A percentile compares a stretch with the other conserved stretches of the same genome.
Conservation (phyloP, 37 sponge, comb jelly and placozoan species). For the Axinella damicornis region DNA sequence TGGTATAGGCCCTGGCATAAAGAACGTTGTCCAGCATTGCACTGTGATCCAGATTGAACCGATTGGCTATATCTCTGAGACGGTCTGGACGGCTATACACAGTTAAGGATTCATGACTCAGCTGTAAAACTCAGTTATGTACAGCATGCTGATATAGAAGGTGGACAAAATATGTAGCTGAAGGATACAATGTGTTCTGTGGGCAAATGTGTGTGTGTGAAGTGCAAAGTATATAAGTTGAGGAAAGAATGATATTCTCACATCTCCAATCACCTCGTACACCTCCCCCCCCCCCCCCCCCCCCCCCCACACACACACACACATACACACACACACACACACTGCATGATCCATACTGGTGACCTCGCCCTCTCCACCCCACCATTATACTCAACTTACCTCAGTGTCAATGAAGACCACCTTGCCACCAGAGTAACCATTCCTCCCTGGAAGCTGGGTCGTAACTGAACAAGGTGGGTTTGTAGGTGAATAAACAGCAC, state of each 20-base stretch:
- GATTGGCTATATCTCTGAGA: conserved; percentile 94
- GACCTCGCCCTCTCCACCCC: neutral
- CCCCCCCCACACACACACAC: too few species aligned
- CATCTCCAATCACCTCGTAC: too few species aligned
- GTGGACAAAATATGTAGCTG: neutral
- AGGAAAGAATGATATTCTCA: too few species aligned
- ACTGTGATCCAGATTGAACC: conserved; percentile 97
- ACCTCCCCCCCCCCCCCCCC: too few species aligned
- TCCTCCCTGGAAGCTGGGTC: conserved; percentile 93
- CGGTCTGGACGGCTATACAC: conserved; percentile 91
- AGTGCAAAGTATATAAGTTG: too few species aligned
- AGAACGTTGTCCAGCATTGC: conserved; percentile 98
- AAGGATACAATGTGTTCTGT: conserved; percentile 85
- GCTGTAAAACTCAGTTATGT: neutral
- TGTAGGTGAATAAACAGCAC: neutral
- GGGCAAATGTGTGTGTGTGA: too few species aligned
- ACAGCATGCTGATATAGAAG: too few species aligned
- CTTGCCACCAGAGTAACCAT: conserved; percentile 96
- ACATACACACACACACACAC: too few species aligned
- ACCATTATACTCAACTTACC: conserved; percentile 16
- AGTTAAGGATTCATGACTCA: conserved; percentile 17
- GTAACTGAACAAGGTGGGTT: conserved; percentile 54
- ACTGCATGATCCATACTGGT: neutral
- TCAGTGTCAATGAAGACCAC: conserved; percentile 99
- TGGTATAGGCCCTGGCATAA: conserved; percentile 98